These are phyloP conservation scores for Pharmacophagus antenor DNA, from an alignment of 2,888 invertebrate genomes.

Conservation along the genomic window DNA sequence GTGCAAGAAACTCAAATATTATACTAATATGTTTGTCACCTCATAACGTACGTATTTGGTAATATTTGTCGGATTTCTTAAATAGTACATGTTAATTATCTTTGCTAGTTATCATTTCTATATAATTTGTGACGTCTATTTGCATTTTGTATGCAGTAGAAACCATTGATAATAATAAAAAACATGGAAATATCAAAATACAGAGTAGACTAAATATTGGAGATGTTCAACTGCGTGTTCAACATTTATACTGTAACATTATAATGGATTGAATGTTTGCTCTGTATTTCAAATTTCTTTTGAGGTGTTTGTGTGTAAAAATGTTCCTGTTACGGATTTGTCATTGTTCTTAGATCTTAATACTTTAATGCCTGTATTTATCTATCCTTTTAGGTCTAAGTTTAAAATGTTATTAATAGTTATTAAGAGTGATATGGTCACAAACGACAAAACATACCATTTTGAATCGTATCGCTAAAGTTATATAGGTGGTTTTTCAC, in stretches of 20 bases:
- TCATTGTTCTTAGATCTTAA: conserved; percentile 45
- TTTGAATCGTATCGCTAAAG: not conserved
- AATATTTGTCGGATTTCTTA: not conserved
- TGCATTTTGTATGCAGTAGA: conserved; percentile 19
- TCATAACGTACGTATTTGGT: not conserved
- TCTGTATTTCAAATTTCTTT: conserved; percentile 29
- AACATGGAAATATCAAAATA: not conserved
- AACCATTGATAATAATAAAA: conserved; percentile 4
- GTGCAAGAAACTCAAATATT: not conserved
- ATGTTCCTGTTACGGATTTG: conserved; percentile 73
- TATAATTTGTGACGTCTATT: conserved; percentile 7
- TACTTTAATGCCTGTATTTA: conserved; percentile 48
- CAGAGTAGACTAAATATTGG: not conserved
- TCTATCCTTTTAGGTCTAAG: conserved; percentile 34
- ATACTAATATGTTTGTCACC: not conserved
- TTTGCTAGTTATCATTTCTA: not conserved
- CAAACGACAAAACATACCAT: not conserved
- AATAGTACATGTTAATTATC: not conserved
- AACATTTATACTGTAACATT: too few relatives aligned
- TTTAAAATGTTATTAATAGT: conserved; percentile 28
- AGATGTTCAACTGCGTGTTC: too few relatives aligned
- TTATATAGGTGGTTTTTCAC: not conserved
- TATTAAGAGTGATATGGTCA: conserved; percentile 29
- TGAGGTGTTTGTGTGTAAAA: conserved; percentile 39
- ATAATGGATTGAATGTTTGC: not conserved